Conservation (phyloP, 23 tunicate genomes). For the Halocynthia aurantium region DNA sequence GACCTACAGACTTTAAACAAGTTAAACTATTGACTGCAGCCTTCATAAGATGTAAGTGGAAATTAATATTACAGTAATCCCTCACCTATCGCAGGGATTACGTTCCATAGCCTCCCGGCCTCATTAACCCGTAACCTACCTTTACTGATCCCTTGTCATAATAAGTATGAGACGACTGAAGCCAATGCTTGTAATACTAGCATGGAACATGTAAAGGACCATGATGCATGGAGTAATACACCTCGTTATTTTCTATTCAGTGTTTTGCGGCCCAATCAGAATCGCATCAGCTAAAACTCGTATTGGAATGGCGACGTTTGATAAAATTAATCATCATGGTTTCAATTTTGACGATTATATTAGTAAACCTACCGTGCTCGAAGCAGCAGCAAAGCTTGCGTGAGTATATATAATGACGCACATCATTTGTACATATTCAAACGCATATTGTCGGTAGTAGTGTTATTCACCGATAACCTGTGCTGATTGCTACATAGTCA, state of each 20-base stretch:
- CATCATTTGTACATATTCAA: neutral
- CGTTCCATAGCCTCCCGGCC: too few relatives aligned
- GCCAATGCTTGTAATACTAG: too few relatives aligned
- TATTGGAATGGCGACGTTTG: constrained; percentile 14
- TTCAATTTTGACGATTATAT: constrained; percentile 7
- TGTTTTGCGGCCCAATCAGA: constrained; percentile 6
- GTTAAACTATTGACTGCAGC: constrained; percentile 54
- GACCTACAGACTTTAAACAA: constrained; percentile 21
- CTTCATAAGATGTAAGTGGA: constrained; percentile 32
- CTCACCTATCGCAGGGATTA: too few relatives aligned
- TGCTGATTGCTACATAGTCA: too few relatives aligned
- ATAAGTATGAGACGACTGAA: too few relatives aligned
- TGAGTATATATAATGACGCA: neutral
- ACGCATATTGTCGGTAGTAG: too few relatives aligned
- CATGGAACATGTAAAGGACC: neutral
- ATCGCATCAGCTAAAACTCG: neutral
- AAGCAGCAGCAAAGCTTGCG: neutral
- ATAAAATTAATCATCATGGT: neutral
- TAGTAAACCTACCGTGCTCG: neutral
- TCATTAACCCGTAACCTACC: too few relatives aligned
- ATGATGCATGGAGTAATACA: neutral
- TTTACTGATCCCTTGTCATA: too few relatives aligned
- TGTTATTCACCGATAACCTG: too few relatives aligned
- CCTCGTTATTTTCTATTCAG: neutral
- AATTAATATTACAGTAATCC: too few relatives aligned